A percentile compares a stretch with the other conserved stretches of the same genome.
These are phyloP conservation scores for Chaetorhynchus papuensis DNA, from an alignment of 2,113 vertebrate species.

Conservation along the genomic window DNA sequence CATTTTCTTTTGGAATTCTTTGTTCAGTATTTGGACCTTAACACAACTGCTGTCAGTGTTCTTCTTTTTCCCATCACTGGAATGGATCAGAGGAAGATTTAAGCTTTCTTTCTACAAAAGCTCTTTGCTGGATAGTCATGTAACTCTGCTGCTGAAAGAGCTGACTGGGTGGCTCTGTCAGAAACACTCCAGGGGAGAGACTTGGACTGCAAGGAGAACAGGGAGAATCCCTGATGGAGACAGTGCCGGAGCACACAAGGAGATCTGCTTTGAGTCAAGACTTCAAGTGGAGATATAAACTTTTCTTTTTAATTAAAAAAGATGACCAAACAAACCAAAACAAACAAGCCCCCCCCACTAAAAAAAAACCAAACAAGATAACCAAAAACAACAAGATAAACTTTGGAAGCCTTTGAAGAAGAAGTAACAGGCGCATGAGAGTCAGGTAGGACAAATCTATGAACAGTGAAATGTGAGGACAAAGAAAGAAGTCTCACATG, in stretches of 20 bases:
- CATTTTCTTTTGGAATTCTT: neutral
- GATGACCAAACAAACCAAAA: neutral
- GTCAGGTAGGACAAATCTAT: neutral
- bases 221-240: neutral
- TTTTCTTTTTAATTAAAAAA: neutral
- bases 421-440: neutral
- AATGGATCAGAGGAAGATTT: neutral
- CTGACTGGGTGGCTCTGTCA: neutral
- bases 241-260: fast-evolving
- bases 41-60: neutral
- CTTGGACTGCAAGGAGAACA: neutral
- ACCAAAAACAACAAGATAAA: neutral
- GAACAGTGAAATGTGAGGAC: neutral
- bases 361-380: no score
- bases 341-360: no score
- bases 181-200: neutral
- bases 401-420: neutral
- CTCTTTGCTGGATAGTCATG: fast-evolving
- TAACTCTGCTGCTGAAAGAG: neutral
- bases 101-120: neutral
- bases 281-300: neutral
- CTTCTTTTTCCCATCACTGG: neutral
- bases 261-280: neutral
- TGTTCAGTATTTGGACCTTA: neutral
- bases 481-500: neutral